A percentile compares a stretch with the other conserved stretches of the same genome.
Evolutionary conservation across 2,888 invertebrate genomes (phyloP).

Genomic region (Proisotoma minuta): DNA sequence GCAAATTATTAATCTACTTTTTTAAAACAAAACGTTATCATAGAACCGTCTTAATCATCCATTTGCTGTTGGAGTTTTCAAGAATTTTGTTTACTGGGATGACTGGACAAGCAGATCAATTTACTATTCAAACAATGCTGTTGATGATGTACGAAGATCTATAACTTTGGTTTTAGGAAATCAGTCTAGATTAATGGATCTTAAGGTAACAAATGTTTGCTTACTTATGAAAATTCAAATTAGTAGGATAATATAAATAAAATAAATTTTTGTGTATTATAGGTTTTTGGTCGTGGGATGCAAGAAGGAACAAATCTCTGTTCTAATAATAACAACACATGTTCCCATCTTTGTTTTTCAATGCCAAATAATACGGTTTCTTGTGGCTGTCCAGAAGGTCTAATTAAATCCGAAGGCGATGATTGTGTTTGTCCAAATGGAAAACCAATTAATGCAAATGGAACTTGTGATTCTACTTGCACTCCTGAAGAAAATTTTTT

Average conservation of each 20-base stretch:
- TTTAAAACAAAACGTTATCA: no score
- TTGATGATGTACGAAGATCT: constrained; percentile 44
- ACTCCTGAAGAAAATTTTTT: constrained; percentile 10
- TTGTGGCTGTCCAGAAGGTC: constrained; percentile 92
- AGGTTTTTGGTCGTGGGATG: no score
- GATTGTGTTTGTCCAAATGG: constrained; percentile 73
- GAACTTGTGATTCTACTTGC: constrained; percentile 57
- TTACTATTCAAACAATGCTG: constrained; percentile 58
- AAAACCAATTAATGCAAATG: constrained; percentile 75
- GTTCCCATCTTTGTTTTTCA: constrained; percentile 93
- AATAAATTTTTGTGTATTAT: constrained; percentile 87
- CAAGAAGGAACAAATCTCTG: constrained; percentile 78
- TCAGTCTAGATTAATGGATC: constrained; percentile 70
- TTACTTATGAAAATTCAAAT: no score
- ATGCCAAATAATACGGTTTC: constrained; percentile 62
- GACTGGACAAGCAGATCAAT: constrained; percentile 96
- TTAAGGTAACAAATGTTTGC: no score
- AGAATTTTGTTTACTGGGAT: constrained; percentile 89
- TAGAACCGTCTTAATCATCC: constrained; percentile 72
- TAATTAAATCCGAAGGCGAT: constrained; percentile 66
- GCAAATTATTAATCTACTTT: no score
- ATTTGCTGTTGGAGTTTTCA: constrained; percentile 82
- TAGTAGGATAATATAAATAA: no score
- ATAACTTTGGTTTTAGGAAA: constrained; percentile 60
- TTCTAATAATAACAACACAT: constrained; percentile 75